Evolutionary conservation across 2,797 vertebrate species (phyloP).

Genomic region (Lepus townsendii): DNA sequence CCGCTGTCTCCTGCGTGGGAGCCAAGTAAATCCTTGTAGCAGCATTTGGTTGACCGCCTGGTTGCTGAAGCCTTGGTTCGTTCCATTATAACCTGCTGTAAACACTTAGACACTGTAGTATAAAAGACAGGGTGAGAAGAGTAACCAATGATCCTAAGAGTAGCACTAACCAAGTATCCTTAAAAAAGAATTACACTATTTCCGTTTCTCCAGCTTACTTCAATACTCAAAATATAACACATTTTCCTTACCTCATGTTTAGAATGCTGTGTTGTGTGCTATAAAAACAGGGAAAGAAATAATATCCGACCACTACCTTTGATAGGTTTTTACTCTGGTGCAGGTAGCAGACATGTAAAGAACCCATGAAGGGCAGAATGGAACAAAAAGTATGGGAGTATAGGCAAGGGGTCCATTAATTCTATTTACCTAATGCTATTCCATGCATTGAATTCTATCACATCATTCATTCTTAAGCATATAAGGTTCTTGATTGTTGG

Average conservation of each 20-base stretch:
- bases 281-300: neutral
- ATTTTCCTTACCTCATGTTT: neutral
- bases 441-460: neutral
- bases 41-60: too few species aligned
- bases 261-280: neutral
- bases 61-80: too few species aligned
- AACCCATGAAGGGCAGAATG: neutral
- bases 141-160: too few species aligned
- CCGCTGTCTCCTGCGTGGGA: too few species aligned
- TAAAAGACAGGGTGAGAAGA: too few species aligned
- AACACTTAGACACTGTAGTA: too few species aligned
- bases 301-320: neutral
- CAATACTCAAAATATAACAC: slow-evolving; percentile 26
- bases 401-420: neutral
- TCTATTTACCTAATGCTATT: neutral
- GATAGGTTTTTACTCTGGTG: neutral
- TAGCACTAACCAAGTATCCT: too few species aligned
- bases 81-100: too few species aligned
- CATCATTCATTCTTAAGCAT: neutral
- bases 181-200: slow-evolving; percentile 1
- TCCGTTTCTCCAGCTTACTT: slow-evolving; percentile 24
- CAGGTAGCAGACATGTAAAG: neutral
- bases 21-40: too few species aligned
- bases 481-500: neutral
- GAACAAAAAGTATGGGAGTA: neutral